These are phyloP conservation scores for Corythucha ciliata DNA, from an alignment of 2,888 invertebrate genomes.

Conservation along the genomic window DNA sequence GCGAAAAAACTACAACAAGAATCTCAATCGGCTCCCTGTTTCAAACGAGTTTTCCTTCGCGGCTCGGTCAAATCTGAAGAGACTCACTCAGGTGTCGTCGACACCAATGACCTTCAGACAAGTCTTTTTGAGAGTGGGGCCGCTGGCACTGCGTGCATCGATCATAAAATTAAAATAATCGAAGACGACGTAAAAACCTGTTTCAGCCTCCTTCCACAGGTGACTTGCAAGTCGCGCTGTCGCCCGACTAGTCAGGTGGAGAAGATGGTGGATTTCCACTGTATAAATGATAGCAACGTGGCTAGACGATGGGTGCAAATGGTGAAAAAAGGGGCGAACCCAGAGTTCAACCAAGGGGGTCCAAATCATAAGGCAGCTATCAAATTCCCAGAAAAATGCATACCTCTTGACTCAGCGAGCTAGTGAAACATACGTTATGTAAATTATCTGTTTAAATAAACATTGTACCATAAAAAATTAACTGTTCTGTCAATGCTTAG, in stretches of 20 bases:
- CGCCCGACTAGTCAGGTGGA: constrained; percentile 42
- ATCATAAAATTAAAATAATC: constrained; percentile 38
- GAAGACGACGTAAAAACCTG: constrained; percentile 49
- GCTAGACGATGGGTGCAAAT: constrained; percentile 38
- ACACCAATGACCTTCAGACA: no score
- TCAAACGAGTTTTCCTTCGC: neutral
- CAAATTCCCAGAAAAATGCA: constrained; percentile 44
- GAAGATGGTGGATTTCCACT: constrained; percentile 45
- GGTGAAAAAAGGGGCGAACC: constrained; percentile 45
- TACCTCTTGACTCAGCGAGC: neutral
- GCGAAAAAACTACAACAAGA: no score
- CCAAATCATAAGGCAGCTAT: constrained; percentile 40
- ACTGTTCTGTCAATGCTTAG: no score
- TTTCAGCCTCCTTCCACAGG: constrained; percentile 50
- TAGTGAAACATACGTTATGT: neutral
- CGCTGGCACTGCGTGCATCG: constrained; percentile 34
- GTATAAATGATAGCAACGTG: constrained; percentile 42
- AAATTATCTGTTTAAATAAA: neutral
- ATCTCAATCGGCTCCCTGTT: constrained; percentile 11
- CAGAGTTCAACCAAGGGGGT: constrained; percentile 44
- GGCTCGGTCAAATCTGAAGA: constrained; percentile 18
- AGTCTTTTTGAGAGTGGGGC: no score
- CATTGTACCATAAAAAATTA: no score
- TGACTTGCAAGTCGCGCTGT: constrained; percentile 50
- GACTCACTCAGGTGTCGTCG: neutral